Conservation (phyloP, 2,888 invertebrate genomes). For the Resseliella maxima region DNA sequence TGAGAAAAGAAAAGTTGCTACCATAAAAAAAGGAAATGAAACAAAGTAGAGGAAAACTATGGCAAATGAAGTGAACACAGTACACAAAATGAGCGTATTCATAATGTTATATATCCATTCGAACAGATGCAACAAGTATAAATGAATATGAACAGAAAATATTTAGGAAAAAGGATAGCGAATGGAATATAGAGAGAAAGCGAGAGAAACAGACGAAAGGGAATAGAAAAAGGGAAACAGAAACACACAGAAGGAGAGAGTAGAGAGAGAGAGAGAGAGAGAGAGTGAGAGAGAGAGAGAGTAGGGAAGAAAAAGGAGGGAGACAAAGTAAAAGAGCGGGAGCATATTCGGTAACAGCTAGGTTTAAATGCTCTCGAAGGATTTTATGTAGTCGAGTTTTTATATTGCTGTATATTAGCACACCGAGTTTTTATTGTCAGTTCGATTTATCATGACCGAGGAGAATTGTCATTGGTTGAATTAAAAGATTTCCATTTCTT, state of each 20-base stretch:
- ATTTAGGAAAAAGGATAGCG: neutral
- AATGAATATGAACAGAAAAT: neutral
- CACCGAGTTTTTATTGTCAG: neutral
- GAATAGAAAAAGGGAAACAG: too few relatives aligned
- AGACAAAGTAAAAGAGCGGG: neutral
- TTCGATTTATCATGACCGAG: neutral
- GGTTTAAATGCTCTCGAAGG: conserved; percentile 15
- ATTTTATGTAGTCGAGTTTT: neutral
- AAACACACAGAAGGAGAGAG: too few relatives aligned
- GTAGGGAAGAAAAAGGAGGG: too few relatives aligned
- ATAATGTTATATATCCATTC: neutral
- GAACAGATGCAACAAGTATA: conserved; percentile 39
- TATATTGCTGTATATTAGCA: neutral
- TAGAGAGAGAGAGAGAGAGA: too few relatives aligned
- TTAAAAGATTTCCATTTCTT: neutral
- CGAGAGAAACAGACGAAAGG: too few relatives aligned
- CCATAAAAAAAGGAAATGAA: conserved; percentile 3
- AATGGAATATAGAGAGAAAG: too few relatives aligned
- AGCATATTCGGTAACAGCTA: neutral
- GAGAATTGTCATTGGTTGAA: conserved; percentile 5
- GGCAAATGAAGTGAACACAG: conserved; percentile 8
- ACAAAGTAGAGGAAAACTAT: neutral
- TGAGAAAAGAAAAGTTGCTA: neutral
- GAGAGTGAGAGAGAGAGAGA: too few relatives aligned
- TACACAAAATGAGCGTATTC: neutral